Percentiles rank a stretch among this genome's conserved stretches.
These are phyloP conservation scores for Probosciger aterrimus DNA, from an alignment of 2,113 vertebrate species.

Conservation along the genomic window DNA sequence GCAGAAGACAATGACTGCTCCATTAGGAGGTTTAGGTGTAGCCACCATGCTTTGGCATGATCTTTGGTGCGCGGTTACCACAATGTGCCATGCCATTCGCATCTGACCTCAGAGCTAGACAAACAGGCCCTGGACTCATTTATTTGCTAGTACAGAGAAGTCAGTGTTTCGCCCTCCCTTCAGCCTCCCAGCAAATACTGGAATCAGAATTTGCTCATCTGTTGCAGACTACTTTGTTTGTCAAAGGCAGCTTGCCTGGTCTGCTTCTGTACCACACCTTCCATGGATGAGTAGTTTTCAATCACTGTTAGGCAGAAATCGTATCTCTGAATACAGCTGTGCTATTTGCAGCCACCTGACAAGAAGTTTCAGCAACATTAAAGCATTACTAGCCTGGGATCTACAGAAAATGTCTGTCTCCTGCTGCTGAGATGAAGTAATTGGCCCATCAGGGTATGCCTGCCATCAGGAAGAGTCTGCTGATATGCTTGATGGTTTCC, in stretches of 20 bases:
- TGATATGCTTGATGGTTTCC: not conserved
- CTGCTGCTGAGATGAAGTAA: constrained; percentile 37
- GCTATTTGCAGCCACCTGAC: constrained; percentile 25
- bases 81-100: rapidly evolving
- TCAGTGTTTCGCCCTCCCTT: not conserved
- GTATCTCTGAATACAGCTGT: constrained; percentile 21
- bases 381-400: not conserved
- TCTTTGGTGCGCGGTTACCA: not conserved
- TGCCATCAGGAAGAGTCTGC: not conserved
- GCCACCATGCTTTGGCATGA: not conserved
- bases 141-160: not conserved
- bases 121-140: not conserved
- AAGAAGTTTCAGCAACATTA: constrained; percentile 29
- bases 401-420: constrained; percentile 1
- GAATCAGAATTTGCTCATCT: constrained; percentile 1
- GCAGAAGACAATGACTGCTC: not conserved
- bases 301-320: constrained; percentile 30
- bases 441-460: constrained; percentile 31
- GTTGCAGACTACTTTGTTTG: not conserved
- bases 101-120: not conserved
- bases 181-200: not conserved
- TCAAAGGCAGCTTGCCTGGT: not conserved
- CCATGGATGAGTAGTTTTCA: constrained; percentile 22
- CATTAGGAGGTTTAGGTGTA: not conserved
- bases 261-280: constrained; percentile 3